Conservation (phyloP, 1,140 invertebrate species). For the Daktulosphaira vitifoliae region DNA sequence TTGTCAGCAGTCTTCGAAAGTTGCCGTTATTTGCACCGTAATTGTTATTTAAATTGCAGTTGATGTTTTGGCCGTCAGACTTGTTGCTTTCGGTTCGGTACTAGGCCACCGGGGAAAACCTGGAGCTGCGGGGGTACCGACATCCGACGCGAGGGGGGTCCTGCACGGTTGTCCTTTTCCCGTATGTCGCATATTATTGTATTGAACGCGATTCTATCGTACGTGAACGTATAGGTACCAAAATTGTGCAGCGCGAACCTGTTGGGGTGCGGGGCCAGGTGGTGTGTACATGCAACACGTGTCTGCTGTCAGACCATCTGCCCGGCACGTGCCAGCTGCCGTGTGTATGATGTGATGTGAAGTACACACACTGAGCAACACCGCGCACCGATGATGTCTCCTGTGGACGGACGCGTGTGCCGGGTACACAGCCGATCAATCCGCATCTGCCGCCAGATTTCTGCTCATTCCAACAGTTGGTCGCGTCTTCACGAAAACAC, state of each 20-base stretch:
- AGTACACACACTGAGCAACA: neutral
- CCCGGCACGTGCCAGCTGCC: constrained; percentile 33
- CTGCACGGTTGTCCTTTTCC: no score
- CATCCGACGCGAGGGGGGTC: neutral
- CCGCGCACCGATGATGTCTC: neutral
- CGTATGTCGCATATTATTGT: no score
- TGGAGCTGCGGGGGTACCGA: neutral
- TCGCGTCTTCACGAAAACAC: constrained; percentile 23
- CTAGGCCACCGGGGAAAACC: constrained; percentile 19
- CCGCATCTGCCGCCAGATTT: constrained; percentile 34
- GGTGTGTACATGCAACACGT: constrained; percentile 29
- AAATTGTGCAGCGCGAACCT: constrained; percentile 23
- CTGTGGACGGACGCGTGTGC: neutral
- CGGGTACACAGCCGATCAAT: constrained; percentile 20
- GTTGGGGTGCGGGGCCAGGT: constrained; percentile 26
- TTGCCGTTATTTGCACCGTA: no score
- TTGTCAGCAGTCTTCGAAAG: no score
- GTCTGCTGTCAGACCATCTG: constrained; percentile 33
- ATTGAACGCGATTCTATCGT: no score
- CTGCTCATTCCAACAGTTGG: constrained; percentile 31
- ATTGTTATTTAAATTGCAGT: no score
- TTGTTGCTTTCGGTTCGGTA: no score
- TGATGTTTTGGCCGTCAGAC: no score
- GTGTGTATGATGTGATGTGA: constrained; percentile 18
- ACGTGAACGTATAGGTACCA: neutral